Percentiles rank a stretch among this genome's conserved stretches.
These are phyloP conservation scores for Acleris cristana DNA, from an alignment of 2,888 invertebrate genomes.

Conservation along the genomic window DNA sequence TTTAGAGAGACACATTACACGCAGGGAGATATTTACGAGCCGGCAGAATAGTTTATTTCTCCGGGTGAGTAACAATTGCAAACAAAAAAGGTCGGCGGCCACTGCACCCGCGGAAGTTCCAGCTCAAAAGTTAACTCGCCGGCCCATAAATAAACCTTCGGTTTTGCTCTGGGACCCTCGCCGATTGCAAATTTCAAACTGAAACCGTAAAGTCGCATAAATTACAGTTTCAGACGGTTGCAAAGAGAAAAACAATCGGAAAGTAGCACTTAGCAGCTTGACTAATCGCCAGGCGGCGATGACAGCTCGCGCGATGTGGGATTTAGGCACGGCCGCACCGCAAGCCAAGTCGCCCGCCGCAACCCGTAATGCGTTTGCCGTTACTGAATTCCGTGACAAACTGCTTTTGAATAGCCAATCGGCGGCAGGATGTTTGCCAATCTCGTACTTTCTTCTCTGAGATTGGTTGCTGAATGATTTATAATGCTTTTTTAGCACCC, in stretches of 20 bases:
- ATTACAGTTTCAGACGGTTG: conserved; percentile 76
- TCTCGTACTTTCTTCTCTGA: conserved; percentile 17
- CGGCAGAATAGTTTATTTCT: conserved; percentile 59
- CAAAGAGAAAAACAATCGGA: conserved; percentile 79
- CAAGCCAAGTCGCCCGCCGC: conserved; percentile 57
- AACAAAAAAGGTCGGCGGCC: conserved; percentile 70
- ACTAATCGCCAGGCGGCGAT: conserved; percentile 77
- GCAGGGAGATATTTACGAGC: conserved; percentile 57
- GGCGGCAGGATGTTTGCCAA: conserved; percentile 36
- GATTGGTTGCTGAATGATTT: conserved; percentile 20
- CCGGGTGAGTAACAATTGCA: conserved; percentile 58
- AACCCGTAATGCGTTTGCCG: conserved; percentile 58
- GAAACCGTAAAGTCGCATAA: conserved; percentile 82
- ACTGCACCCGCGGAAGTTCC: conserved; percentile 74
- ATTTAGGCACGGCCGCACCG: conserved; percentile 57
- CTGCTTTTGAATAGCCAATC: conserved; percentile 56
- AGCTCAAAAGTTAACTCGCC: conserved; percentile 74
- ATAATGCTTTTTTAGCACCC: conserved; percentile 1
- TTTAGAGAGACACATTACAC: conserved; percentile 46
- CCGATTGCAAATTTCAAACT: conserved; percentile 80
- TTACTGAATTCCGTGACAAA: conserved; percentile 53
- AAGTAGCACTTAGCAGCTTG: conserved; percentile 81
- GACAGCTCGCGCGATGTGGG: conserved; percentile 67
- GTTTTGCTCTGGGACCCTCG: conserved; percentile 76
- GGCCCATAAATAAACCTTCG: conserved; percentile 82